A percentile compares a stretch with the other conserved stretches of the same genome.
These are phyloP conservation scores for Neomorphus geoffroyi DNA, from an alignment of 2,797 vertebrate species.

Conservation along the genomic window DNA sequence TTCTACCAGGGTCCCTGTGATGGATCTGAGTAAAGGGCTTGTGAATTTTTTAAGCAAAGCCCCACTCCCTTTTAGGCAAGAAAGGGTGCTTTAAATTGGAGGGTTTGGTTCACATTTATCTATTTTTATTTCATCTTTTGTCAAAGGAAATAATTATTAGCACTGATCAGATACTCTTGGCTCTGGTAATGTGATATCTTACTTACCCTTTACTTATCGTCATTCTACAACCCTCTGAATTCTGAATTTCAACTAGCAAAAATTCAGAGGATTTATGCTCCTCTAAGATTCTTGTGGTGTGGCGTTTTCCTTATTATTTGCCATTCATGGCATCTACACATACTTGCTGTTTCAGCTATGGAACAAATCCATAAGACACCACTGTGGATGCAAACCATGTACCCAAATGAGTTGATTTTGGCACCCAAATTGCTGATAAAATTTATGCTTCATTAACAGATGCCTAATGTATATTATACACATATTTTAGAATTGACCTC, in stretches of 20 bases:
- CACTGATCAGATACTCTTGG: background rate
- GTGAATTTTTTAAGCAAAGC: background rate
- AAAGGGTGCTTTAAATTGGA: background rate
- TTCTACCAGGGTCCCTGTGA: background rate
- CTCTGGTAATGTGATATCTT: background rate
- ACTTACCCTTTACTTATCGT: background rate
- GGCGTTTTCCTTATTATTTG: background rate
- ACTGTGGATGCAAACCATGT: slow-evolving; percentile 38
- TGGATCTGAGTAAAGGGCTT: background rate
- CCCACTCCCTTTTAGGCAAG: background rate
- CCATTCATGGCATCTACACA: background rate
- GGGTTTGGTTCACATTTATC: background rate
- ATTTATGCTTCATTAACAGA: slow-evolving; percentile 69
- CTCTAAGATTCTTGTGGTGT: background rate
- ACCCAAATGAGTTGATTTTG: slow-evolving; percentile 67
- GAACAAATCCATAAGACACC: slow-evolving; percentile 39
- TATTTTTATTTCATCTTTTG: background rate
- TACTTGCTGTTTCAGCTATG: slow-evolving; percentile 22
- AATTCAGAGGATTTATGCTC: background rate
- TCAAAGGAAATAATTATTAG: background rate
- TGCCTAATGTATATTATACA: slow-evolving; percentile 39
- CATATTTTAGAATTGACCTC: slow-evolving; percentile 67
- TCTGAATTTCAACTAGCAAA: background rate
- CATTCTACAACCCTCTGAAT: background rate
- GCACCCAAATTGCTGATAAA: slow-evolving; percentile 54